Conservation (phyloP, 2,113 vertebrate species). For the Gymnarchus niloticus region DNA sequence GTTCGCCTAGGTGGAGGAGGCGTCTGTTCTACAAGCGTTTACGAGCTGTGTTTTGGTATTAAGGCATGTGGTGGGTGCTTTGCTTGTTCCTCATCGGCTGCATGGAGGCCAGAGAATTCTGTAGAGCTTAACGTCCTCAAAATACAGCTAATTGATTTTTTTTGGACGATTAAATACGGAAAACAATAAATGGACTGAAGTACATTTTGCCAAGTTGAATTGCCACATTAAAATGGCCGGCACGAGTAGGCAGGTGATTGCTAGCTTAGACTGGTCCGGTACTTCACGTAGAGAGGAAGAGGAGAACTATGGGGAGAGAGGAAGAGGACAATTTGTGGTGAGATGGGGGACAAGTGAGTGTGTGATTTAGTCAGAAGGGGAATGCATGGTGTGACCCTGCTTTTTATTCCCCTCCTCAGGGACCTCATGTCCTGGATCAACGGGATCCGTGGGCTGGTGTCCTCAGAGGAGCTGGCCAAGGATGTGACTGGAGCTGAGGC, state of each 20-base stretch:
- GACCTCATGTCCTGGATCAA: constrained; percentile 99
- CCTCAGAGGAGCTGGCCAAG: constrained; percentile 93
- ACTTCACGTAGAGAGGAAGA: background rate
- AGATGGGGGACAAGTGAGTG: background rate
- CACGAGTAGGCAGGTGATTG: background rate
- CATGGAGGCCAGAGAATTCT: background rate
- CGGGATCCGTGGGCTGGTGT: constrained; percentile 93
- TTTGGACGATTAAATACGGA: too few relatives aligned
- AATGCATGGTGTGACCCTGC: background rate
- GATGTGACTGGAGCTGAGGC: constrained; percentile 97
- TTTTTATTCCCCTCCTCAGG: constrained; percentile 54
- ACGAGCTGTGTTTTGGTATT: background rate
- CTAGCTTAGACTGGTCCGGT: too few relatives aligned
- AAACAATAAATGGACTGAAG: background rate
- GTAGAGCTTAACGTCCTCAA: background rate
- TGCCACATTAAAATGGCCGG: background rate
- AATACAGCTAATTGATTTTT: background rate
- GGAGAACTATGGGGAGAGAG: background rate
- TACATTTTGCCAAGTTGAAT: background rate
- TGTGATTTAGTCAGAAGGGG: background rate
- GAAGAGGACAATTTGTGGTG: background rate
- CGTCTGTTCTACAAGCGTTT: too few relatives aligned
- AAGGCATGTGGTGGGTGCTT: background rate
- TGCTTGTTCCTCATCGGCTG: background rate
- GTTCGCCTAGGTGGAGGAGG: too few relatives aligned